Evolutionary conservation across 2,113 vertebrate species (phyloP), one percentile per base, ranked within the genome.

Genomic region (Psophia crepitans): DNA sequence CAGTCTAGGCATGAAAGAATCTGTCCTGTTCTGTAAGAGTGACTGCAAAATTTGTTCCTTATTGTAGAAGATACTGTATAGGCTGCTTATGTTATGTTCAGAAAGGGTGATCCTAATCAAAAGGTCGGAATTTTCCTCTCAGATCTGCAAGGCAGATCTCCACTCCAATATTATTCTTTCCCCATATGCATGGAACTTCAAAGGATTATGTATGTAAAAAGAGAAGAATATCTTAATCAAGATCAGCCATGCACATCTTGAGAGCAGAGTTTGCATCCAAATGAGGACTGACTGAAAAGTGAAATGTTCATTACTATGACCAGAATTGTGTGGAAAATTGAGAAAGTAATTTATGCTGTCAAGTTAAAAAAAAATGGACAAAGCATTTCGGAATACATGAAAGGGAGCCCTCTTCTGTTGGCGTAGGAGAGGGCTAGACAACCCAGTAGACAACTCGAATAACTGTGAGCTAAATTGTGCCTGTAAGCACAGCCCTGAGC

Each of bases 151-250:
- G 79, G 60, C 83, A 90, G 64, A 94, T 93, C 76, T 93, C 80
- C 57, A 71, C 35, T 96, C 68, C 88, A 81, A 68, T 93, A 90
- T 93, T 94, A 68, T 94, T 92, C 89, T 92, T 92, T 95, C 44
- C 61, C 76, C 86, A 73, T 84, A 87, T 79, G 80, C 65, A 71
- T 46, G 48, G 69, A 93, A 82, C 86, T 96, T 96, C 89, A 95
- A 93, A 95, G 83, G 80, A 68, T 94, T 93, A 68, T 87, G 60
- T 87, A 78, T 84, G 85, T 91, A 89, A 81, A 90, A 93, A 93
- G 23, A 92, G 64, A 89, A 90, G 56, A 92, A 95, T 95, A 97
- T 97, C 95, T 95, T 97, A 97, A 97, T 97, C 94, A 93, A 93
- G 94, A 97, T 94, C 90, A 95, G 69, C 60, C 86, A 87, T 95